Evolutionary conservation across 2,888 invertebrate genomes (phyloP).

Genomic region (Tetramorium bicarinatum): DNA sequence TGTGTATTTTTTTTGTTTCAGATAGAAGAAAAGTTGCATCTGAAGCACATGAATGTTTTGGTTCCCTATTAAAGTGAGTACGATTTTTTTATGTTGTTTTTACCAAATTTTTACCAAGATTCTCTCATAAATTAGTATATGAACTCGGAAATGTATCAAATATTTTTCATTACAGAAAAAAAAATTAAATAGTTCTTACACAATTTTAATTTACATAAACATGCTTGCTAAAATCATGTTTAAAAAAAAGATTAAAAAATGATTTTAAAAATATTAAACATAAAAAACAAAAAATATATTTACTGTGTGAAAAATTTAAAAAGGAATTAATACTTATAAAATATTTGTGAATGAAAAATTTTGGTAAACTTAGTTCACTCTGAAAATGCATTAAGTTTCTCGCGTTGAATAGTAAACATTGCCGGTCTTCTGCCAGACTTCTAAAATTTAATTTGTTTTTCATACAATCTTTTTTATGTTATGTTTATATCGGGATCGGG

Average conservation of each 20-base stretch:
- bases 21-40: conserved; percentile 6
- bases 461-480: not conserved
- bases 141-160: not conserved
- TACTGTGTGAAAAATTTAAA: not conserved
- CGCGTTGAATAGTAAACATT: not conserved
- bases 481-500: conserved; percentile 5
- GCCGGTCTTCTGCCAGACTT: not conserved
- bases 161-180: not conserved
- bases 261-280: not conserved
- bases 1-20: conserved; percentile 12
- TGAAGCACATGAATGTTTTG: not conserved
- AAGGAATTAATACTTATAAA: not conserved
- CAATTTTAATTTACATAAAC: not conserved
- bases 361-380: not conserved
- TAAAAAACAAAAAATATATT: not conserved
- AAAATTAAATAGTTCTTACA: not conserved
- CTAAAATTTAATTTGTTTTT: not conserved
- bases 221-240: not conserved
- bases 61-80: conserved; percentile 40
- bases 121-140: not conserved
- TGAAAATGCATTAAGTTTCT: not conserved
- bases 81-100: not conserved
- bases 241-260: not conserved
- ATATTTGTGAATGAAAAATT: not conserved
- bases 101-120: not conserved